These are phyloP conservation scores for Ginglymostoma cirratum DNA, from an alignment of 2,113 vertebrate species.

Conservation along the genomic window DNA sequence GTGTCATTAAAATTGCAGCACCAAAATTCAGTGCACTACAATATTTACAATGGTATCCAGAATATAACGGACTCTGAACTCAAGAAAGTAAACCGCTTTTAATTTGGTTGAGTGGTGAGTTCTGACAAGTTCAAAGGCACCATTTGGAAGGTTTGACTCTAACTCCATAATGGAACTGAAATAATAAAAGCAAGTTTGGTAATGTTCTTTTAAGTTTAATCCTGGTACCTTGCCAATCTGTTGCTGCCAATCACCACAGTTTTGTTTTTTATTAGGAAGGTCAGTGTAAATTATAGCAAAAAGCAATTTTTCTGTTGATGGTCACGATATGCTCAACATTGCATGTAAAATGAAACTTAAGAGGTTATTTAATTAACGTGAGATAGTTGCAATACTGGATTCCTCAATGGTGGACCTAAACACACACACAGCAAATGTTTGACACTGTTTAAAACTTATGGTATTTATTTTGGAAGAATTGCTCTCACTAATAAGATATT, in stretches of 20 bases:
- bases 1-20: not conserved
- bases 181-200: not conserved
- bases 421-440: not conserved
- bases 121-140: not conserved
- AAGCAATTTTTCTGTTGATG: not conserved
- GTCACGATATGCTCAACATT: not conserved
- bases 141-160: not conserved
- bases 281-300: not conserved
- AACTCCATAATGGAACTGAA: not conserved
- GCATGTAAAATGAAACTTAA: not conserved
- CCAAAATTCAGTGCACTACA: not conserved
- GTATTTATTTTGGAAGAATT: not conserved
- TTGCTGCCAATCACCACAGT: not conserved
- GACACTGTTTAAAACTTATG: not conserved
- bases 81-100: not conserved
- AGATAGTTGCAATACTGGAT: not conserved
- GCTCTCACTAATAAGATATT: not conserved
- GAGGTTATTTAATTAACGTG: not conserved
- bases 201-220: not conserved
- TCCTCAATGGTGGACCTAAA: not conserved
- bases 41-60: not conserved
- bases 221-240: not conserved
- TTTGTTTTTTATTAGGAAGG: too few species aligned
- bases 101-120: not conserved
- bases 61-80: not conserved